Evolutionary conservation across 2,888 invertebrate genomes (phyloP), one percentile per base, ranked within the genome.

Genomic region (Dryadula phaetusa): DNA sequence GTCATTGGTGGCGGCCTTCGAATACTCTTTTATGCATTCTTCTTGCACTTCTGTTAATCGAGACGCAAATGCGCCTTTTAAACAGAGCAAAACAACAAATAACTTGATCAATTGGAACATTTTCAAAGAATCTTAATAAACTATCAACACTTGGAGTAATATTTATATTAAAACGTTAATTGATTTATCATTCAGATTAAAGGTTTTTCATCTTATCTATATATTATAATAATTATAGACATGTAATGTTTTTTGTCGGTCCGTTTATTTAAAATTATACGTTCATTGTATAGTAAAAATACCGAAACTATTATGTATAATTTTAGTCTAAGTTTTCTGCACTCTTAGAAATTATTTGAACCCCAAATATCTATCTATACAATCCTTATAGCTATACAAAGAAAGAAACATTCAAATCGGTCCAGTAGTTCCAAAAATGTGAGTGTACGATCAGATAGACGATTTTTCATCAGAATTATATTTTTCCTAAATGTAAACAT

Each of bases 1-100:
- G 10, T 64, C 49, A 14, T 70, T 70, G 18, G 60, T 53, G 0
- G 67, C 22, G n/a, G 40, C 37, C 0, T n/a, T 37, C 1, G 63
- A 46, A 18, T 70, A 25, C 1, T 37, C 37, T 2, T 40, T 25
- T n/a, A 64, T 18, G 49, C 67, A 70, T 2, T 20, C 14, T 56
- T 44, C 14, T 18, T 70, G 61, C 6, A 22, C 32, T 10, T 64
- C 56, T 0, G 54, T 67, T 22, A 70, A 20, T 10, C 14, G 1
- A n/a, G 42, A n/a, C 20, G 25, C 1, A 0, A 28, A 1, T 12
- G 42, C 53, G 6, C 10, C 18, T 32, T 28, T 42, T 3, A 40
- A 53, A 44, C 5, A 63, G 2, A 42, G 5, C 14, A 42, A 32
- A 32, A 32, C 32, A 1, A 63, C n/a, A 42, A 63, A 18, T n/a